Conservation (phyloP, 2,113 vertebrate species). For the Planiliza haematocheilus region DNA sequence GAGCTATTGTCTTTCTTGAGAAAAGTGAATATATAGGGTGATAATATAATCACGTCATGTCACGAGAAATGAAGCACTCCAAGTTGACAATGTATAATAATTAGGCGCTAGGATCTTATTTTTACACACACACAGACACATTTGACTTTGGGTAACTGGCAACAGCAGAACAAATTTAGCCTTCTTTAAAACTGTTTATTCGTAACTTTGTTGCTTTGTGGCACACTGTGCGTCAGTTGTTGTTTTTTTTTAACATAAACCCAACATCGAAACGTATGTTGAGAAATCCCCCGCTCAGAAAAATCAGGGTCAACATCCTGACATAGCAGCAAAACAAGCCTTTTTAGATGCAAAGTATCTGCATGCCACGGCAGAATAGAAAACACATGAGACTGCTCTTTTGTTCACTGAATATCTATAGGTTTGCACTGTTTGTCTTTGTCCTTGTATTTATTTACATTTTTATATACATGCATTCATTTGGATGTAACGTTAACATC, state of each 20-base stretch:
- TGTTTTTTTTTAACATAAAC: slow-evolving; percentile 11
- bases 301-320: background rate
- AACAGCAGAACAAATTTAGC: too few species aligned
- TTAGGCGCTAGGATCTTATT: background rate
- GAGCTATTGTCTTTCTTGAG: background rate
- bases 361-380: slow-evolving; percentile 3
- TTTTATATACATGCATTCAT: background rate
- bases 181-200: too few species aligned
- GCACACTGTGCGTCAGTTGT: too few species aligned
- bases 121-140: too few species aligned
- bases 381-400: background rate
- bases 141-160: too few species aligned
- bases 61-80: too few species aligned
- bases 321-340: slow-evolving; percentile 14
- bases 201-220: too few species aligned
- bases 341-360: background rate
- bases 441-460: slow-evolving; percentile 5
- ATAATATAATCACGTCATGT: too few species aligned
- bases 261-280: background rate
- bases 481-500: slow-evolving; percentile 18
- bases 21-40: too few species aligned
- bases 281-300: slow-evolving; percentile 21
- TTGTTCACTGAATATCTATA: background rate
- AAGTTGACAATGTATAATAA: background rate
- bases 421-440: background rate